These are phyloP conservation scores for Xestia rhomboidea DNA, from an alignment of 2,888 invertebrate genomes.

Conservation along the genomic window DNA sequence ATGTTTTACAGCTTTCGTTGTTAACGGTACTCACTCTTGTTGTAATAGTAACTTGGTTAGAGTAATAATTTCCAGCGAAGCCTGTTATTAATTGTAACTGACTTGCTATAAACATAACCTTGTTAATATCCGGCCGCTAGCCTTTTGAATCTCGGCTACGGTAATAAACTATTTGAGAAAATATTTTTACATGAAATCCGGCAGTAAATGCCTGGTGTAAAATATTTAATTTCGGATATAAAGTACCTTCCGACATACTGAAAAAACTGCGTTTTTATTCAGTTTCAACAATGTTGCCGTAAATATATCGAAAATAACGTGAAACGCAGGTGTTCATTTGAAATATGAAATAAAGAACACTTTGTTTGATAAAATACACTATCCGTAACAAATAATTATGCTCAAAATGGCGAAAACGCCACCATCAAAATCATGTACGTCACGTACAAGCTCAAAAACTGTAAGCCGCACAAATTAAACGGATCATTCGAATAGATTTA, in stretches of 20 bases:
- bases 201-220: no score
- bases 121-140: constrained; percentile 30
- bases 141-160: neutral
- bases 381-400: neutral
- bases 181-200: constrained; percentile 8
- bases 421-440: neutral
- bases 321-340: neutral
- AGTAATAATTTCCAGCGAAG: constrained; percentile 40
- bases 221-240: neutral
- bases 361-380: neutral
- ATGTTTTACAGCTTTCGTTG: neutral
- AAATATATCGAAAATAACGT: neutral
- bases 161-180: constrained; percentile 12
- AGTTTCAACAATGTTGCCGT: neutral
- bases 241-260: neutral
- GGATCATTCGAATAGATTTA: neutral
- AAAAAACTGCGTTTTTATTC: neutral
- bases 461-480: neutral
- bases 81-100: constrained; percentile 47
- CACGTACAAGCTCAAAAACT: neutral
- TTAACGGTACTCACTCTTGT: constrained; percentile 22
- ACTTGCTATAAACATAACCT: constrained; percentile 35
- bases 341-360: neutral
- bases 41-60: constrained; percentile 23
- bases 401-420: neutral